Base-by-base conservation (phyloP, 1,140 invertebrate genomes). In the Calliphora vicina region DNA sequence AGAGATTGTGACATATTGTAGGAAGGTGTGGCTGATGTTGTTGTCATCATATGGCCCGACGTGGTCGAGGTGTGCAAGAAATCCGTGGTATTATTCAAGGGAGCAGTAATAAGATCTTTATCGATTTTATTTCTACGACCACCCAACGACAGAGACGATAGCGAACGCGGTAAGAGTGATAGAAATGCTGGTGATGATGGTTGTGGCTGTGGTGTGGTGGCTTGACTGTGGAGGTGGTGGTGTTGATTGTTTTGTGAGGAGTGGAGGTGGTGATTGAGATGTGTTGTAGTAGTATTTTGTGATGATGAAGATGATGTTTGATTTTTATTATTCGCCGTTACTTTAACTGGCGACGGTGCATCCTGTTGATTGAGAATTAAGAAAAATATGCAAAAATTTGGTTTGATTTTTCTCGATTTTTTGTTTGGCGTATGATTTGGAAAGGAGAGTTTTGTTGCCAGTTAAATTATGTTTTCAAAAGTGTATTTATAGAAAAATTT, bases 151-250 rank as follows among this genome's bases (percentile, higher is more conserved):
- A 91, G 76, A 86, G 92, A 92, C 90, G 92, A 91, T 80, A 93
- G 90, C 82, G 92, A 92, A 84, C 93, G 89, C 81, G 93, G 93
- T 81, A 93, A 87, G 5, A 92, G 91, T 86, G 91, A 92, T 9
- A 94, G 91, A 84, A 91, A 90, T 84, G 89, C 89, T 80, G 89
- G 89, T 85, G 87, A 90, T 73, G 87, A 86, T 82, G 87, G 86
- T 87, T 72, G 86, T 84, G 85, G 85, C 82, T 83, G 85, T 84
- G 83, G 85, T 85, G 86, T 87, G 74, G 84, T 87, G 73, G 86
- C 85, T 84, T 86, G 86, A 83, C 85, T 87, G 85, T 85, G 87
- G 85, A 85, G 87, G 27, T 83, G 85, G 23, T 82, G 85, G 88
- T 85, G 87, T 88, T 78, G 86, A 85, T 83, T 87, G 86, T 57